Percentiles rank a stretch among this genome's conserved stretches.
These are phyloP conservation scores for Penaeus chinensis DNA, from an alignment of 1,140 invertebrate genomes.

Conservation along the genomic window DNA sequence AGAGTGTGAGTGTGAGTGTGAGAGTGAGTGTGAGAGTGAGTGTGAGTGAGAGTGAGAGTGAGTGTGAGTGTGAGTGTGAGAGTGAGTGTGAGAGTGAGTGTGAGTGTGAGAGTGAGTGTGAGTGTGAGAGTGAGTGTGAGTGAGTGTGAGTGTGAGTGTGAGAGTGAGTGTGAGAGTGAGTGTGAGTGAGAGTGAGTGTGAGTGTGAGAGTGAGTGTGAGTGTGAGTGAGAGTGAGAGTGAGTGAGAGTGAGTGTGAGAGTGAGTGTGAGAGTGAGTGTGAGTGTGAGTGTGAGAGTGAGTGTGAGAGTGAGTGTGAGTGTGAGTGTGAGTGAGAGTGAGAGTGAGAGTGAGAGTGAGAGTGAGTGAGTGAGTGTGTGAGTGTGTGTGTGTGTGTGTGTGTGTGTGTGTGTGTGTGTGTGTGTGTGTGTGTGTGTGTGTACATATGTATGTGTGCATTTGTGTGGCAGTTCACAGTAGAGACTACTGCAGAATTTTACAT, in stretches of 20 bases:
- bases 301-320: not conserved
- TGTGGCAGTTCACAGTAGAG: no score
- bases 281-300: not conserved
- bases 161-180: not conserved
- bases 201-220: no score
- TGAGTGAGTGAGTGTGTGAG: no score
- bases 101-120: not conserved
- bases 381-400: not conserved
- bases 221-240: not conserved
- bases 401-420: constrained; percentile 1
- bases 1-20: not conserved
- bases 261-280: not conserved
- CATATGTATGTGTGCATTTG: no score
- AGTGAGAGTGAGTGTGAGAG: not conserved
- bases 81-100: not conserved
- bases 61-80: not conserved
- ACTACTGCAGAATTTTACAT: no score
- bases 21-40: not conserved
- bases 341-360: not conserved
- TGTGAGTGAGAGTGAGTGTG: not conserved
- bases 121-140: not conserved
- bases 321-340: not conserved
- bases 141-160: not conserved
- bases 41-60: not conserved
- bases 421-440: not conserved